Base-by-base conservation (phyloP, 1,140 invertebrate genomes). In the Campodea augens region DNA sequence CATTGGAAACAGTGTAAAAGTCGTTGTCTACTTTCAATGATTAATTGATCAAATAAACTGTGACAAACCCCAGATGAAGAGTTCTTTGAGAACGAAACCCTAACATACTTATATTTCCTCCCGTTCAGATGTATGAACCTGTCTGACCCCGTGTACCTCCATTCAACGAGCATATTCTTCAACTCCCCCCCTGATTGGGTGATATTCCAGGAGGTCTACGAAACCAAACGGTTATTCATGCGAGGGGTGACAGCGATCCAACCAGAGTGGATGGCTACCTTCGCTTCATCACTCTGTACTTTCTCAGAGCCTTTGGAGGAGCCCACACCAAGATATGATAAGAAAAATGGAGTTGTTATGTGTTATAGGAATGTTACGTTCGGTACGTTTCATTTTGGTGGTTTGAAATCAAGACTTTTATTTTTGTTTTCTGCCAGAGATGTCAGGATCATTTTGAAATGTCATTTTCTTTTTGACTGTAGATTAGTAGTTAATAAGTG, bases 181-280 rank as follows among this genome's bases (percentile, higher is more conserved):
- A 75, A 73, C 55, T 66, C 68, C 1, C 64, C 72, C 48, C 89
- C 90, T 0, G 78, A 92, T 51, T 98, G 80, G 78, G 73, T 98
- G 12, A 71, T 95, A 20, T 99, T 90, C 63, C 91, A 97, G 63
- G 87, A 97, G 60, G 66, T 96, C 22, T 85, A 85, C 51, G 87
- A 98, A 61, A 76, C 77, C 0, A 72, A 70, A 47, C 88, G 83
- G 61, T 78, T 84, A 60, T 87, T 86, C 50, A 85, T 96, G 71
- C 73, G 86, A 59, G 84, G 85, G 42, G 71, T 97, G 0, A 81
- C 82, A 1, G 83, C 77, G n/a, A 84, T 98, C 46, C 88, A 98
- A 54, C 76, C 86, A 0, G 84, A 91, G 56, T 98, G 93, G 93
- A 57, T 98, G 38, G 78, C 88, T 0, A 64, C 75, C 12, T 91